These are phyloP conservation scores for Leptoteleia sp. DNA, from an alignment of 1,140 invertebrate species.

Conservation along the genomic window DNA sequence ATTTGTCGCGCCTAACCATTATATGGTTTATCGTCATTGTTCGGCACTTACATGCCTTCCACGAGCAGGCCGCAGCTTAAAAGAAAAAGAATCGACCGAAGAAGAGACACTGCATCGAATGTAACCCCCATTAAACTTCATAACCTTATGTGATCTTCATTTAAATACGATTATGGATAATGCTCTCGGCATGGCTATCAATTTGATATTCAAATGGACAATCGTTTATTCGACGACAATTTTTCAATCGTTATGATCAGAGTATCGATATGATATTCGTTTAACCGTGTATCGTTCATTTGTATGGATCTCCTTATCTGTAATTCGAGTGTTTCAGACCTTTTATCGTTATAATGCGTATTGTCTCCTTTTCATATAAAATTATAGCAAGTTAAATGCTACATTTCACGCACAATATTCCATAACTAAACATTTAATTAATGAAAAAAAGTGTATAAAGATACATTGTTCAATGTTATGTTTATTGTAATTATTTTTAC, in stretches of 20 bases:
- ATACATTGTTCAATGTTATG: too few species aligned
- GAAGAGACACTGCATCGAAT: constrained; percentile 60
- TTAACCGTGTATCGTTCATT: constrained; percentile 29
- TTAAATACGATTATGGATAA: constrained; percentile 82
- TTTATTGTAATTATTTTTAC: too few species aligned
- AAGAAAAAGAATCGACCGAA: constrained; percentile 54
- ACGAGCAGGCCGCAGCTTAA: constrained; percentile 25
- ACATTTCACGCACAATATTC: too few species aligned
- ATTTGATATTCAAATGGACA: constrained; percentile 80
- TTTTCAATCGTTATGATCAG: constrained; percentile 73
- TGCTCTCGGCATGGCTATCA: constrained; percentile 70
- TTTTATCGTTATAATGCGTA: neutral
- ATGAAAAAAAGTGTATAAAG: too few species aligned
- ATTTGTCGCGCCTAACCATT: constrained; percentile 80
- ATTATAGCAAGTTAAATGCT: too few species aligned
- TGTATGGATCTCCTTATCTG: constrained; percentile 24
- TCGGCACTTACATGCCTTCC: constrained; percentile 69
- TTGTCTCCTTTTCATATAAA: too few species aligned
- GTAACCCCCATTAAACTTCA: constrained; percentile 75
- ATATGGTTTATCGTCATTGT: constrained; percentile 80
- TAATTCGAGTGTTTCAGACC: constrained; percentile 21
- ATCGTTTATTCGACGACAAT: constrained; percentile 76
- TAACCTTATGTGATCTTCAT: constrained; percentile 80
- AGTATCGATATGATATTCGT: constrained; percentile 57
- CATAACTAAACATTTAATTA: too few species aligned